phyloP scores from a whole-genome alignment of 2,113 vertebrate species.

The Ploceus nigricollis region DNA sequence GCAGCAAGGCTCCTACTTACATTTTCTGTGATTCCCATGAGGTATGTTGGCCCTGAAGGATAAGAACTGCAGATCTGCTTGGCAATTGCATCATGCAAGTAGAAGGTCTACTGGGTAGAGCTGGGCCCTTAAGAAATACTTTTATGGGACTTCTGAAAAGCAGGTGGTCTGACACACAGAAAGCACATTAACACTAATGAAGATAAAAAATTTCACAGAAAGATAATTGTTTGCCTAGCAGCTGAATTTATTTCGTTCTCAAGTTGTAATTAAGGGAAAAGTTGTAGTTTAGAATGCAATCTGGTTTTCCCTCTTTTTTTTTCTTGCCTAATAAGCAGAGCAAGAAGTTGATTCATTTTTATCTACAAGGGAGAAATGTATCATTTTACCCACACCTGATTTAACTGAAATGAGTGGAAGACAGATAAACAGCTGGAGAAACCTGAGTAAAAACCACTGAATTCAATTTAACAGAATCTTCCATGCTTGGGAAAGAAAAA shows the following conservation, averaged over 20 bases:
- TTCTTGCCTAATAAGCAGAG: neutral
- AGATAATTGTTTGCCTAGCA: conserved; percentile 50
- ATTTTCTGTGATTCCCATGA: neutral
- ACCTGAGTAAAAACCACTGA: neutral
- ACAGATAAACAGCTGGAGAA: conserved; percentile 5
- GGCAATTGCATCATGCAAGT: neutral
- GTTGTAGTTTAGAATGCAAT: conserved; percentile 17
- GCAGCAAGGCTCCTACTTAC: neutral
- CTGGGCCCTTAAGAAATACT: conserved; percentile 28
- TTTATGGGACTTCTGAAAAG: neutral
- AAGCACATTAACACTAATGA: conserved; percentile 31
- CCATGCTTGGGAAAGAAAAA: neutral
- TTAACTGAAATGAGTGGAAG: neutral
- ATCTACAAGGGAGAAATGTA: neutral
- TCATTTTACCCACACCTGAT: neutral
- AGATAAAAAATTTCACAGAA: conserved; percentile 52
- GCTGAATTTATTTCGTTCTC: conserved; percentile 23
- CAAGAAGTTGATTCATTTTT: conserved; percentile 13
- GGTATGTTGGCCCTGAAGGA: neutral
- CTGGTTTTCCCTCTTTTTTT: neutral
- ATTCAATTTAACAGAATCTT: neutral
- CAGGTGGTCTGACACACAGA: conserved; percentile 11
- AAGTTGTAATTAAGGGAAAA: conserved; percentile 42
- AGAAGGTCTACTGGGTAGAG: neutral
- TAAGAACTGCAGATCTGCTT: neutral